A percentile compares a stretch with the other conserved stretches of the same genome.
Conservation (phyloP, 2,113 vertebrate species). For the Poicephalus gulielmi region DNA sequence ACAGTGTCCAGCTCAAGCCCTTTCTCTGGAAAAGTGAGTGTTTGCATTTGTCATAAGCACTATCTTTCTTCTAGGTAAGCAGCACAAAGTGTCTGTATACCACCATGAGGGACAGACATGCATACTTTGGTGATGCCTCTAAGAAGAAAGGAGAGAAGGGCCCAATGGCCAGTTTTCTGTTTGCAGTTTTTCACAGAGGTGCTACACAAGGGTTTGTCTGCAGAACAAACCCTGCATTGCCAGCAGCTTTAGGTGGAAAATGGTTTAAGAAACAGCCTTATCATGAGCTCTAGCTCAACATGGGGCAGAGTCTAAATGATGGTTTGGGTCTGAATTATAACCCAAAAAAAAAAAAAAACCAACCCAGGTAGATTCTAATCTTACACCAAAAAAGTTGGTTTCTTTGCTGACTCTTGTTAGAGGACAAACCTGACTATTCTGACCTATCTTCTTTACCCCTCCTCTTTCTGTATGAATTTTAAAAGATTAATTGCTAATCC, state of each 20-base stretch:
- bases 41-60: not conserved
- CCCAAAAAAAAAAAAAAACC: not conserved
- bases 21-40: not conserved
- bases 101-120: not conserved
- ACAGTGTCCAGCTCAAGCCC: not conserved
- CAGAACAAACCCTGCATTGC: rapidly evolving
- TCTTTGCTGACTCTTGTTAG: not conserved
- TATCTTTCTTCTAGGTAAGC: not conserved
- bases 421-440: not conserved
- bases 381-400: not conserved
- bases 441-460: not conserved
- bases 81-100: not conserved
- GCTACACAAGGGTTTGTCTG: not conserved
- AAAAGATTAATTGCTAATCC: not conserved
- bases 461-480: not conserved
- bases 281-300: not conserved
- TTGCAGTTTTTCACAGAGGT: not conserved
- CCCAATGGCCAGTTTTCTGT: not conserved
- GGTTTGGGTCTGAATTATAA: not conserved
- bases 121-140: not conserved
- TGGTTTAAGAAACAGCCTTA: not conserved
- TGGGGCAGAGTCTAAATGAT: not conserved
- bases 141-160: not conserved
- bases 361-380: not conserved
- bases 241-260: not conserved